These are phyloP conservation scores for Sternarchorhynchus goeldii DNA, from an alignment of 2,797 vertebrate genomes.

Conservation along the genomic window DNA sequence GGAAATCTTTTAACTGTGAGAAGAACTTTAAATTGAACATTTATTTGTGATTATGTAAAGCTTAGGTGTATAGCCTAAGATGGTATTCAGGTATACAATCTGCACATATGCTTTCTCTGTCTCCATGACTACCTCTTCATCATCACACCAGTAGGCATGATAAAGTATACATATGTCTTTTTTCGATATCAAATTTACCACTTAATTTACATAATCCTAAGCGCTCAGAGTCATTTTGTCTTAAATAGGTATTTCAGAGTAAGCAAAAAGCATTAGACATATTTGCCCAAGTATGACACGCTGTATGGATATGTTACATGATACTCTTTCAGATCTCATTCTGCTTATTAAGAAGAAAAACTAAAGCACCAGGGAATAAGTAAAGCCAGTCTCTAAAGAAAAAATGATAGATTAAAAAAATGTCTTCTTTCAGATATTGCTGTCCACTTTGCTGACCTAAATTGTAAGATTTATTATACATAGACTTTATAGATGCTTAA, in stretches of 20 bases:
- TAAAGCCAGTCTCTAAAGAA: background rate
- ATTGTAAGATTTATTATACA: too few relatives aligned
- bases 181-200: constrained; percentile 12
- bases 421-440: background rate
- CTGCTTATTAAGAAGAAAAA: constrained; percentile 8
- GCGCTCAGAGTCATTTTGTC: background rate
- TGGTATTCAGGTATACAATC: too few relatives aligned
- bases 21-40: background rate
- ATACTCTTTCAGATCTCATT: constrained; percentile 32
- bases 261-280: constrained; percentile 18
- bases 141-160: too few relatives aligned
- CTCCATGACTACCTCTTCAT: too few relatives aligned
- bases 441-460: too few relatives aligned
- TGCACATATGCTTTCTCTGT: too few relatives aligned
- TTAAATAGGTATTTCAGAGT: constrained; percentile 7
- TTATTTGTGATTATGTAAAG: too few relatives aligned
- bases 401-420: background rate
- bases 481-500: too few relatives aligned
- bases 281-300: constrained; percentile 9
- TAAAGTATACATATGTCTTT: constrained; percentile 33
- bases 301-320: constrained; percentile 12
- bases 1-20: too few relatives aligned
- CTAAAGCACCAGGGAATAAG: constrained; percentile 17
- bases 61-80: too few relatives aligned
- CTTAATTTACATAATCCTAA: constrained; percentile 21